These are phyloP conservation scores for Neodiprion pinetum DNA, from an alignment of 1,140 invertebrate species.

Conservation along the genomic window DNA sequence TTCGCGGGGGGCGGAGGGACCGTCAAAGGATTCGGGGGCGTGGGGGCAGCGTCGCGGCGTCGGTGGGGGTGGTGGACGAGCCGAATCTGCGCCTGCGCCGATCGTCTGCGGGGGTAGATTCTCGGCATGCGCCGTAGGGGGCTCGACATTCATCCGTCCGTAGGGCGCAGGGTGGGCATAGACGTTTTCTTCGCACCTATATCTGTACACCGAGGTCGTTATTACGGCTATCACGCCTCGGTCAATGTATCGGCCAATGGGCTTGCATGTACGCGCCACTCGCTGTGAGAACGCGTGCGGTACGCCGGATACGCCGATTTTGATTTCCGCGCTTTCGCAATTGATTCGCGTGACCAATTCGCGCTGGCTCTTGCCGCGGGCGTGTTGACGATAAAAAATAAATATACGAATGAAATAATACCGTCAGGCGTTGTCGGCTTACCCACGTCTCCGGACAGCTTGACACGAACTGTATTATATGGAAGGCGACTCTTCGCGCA, in stretches of 20 bases:
- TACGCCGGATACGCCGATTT: background rate
- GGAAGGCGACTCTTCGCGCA: no score
- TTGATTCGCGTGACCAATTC: background rate
- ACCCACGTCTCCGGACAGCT: no score
- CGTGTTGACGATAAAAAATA: background rate
- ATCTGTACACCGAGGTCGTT: slow-evolving; percentile 48
- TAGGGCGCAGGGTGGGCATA: background rate
- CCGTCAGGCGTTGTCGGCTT: no score
- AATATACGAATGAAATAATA: no score
- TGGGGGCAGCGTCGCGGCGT: slow-evolving; percentile 10
- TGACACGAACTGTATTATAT: no score
- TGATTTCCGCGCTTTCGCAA: slow-evolving; percentile 6
- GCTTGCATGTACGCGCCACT: background rate
- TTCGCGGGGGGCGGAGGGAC: slow-evolving; percentile 1
- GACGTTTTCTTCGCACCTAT: slow-evolving; percentile 54
- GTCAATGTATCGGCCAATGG: slow-evolving; percentile 18
- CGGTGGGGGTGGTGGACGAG: slow-evolving; percentile 16
- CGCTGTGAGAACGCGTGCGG: background rate
- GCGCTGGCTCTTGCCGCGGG: background rate
- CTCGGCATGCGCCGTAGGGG: background rate
- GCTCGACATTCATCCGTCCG: background rate
- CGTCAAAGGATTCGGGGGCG: slow-evolving; percentile 7
- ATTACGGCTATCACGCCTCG: slow-evolving; percentile 48
- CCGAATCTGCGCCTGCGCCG: slow-evolving; percentile 44
- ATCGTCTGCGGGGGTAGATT: background rate